phyloP scores from a whole-genome alignment of 2,113 vertebrate genomes.

The Geococcyx californianus region DNA sequence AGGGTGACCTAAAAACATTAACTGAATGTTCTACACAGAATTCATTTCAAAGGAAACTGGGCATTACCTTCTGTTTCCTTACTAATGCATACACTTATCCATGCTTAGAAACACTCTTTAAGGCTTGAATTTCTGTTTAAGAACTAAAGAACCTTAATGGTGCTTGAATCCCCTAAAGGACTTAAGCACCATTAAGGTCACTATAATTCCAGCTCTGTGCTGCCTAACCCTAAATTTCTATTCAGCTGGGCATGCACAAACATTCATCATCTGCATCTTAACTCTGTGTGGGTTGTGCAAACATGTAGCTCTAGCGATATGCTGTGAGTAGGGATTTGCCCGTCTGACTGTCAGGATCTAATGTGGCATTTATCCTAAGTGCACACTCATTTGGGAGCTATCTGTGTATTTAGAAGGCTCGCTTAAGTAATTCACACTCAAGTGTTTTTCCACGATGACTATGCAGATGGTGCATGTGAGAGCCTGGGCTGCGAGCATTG shows the following conservation, averaged over 20 bases:
- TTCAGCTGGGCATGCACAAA: background rate
- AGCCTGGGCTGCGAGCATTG: background rate
- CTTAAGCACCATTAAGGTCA: background rate
- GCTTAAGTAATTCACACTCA: background rate
- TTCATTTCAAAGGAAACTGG: conserved; percentile 33
- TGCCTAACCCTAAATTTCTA: background rate
- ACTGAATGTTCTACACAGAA: conserved; percentile 7
- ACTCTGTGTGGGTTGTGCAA: background rate
- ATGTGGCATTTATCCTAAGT: background rate
- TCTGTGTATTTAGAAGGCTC: background rate
- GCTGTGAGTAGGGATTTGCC: background rate
- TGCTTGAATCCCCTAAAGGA: background rate
- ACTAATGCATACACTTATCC: background rate
- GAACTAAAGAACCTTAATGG: background rate
- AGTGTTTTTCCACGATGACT: background rate
- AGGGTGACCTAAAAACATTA: conserved; percentile 62
- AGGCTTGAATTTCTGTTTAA: background rate
- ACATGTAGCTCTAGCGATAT: background rate
- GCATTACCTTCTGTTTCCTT: conserved; percentile 17
- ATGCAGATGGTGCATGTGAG: background rate
- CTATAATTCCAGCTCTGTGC: background rate
- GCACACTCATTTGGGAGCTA: background rate
- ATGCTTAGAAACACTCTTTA: background rate
- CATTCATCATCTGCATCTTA: background rate
- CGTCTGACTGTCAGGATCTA: background rate